These are phyloP conservation scores for Dolichoris vasculosae DNA, from an alignment of 1,140 invertebrate species.

Conservation along the genomic window DNA sequence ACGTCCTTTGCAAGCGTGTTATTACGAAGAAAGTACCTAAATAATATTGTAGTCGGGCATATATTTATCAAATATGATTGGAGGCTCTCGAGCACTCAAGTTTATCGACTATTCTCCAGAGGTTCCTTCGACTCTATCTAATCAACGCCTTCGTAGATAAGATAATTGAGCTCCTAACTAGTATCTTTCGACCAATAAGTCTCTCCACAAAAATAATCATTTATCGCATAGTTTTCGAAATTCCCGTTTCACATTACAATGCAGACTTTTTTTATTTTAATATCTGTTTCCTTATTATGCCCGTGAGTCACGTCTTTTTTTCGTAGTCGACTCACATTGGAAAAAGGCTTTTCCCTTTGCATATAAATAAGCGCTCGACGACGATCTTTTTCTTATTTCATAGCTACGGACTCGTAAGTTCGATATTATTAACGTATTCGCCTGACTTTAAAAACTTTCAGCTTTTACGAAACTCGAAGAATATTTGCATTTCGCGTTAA, in stretches of 20 bases:
- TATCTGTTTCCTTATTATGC: background rate
- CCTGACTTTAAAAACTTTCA: background rate
- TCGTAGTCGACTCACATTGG: background rate
- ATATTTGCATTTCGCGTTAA: background rate
- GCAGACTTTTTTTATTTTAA: background rate
- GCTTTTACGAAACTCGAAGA: background rate
- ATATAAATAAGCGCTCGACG: background rate
- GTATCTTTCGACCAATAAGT: conserved; percentile 10
- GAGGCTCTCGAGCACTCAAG: background rate
- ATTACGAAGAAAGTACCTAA: background rate
- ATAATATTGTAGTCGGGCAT: conserved; percentile 14
- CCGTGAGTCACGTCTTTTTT: background rate
- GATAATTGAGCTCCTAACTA: background rate
- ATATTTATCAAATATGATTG: conserved; percentile 16
- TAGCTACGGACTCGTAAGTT: background rate
- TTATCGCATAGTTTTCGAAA: background rate
- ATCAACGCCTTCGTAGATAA: conserved; percentile 45
- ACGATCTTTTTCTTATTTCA: background rate
- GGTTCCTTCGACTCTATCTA: conserved; percentile 44
- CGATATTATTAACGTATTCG: background rate
- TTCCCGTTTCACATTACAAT: background rate
- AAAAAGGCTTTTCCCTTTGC: background rate
- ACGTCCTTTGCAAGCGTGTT: no score
- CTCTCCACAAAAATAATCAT: background rate
- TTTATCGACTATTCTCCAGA: conserved; percentile 36